Conservation (phyloP, 1,140 invertebrate genomes). For the Amphibalanus amphitrite region DNA sequence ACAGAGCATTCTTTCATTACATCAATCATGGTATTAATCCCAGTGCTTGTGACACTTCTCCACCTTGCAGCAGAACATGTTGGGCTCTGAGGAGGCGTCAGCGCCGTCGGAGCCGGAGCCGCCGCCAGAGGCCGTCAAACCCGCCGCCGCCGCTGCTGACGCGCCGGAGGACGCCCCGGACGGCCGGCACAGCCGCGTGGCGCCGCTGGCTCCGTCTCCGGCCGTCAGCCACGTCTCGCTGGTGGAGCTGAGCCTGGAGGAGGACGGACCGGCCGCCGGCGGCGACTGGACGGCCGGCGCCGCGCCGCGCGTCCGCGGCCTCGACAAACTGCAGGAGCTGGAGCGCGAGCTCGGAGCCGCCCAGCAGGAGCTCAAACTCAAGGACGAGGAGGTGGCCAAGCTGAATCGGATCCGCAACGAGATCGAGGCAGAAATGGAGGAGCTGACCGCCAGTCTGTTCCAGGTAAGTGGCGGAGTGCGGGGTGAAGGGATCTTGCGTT, state of each 20-base stretch:
- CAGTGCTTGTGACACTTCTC: too few species aligned
- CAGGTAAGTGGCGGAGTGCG: constrained; percentile 35
- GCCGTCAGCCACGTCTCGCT: not conserved
- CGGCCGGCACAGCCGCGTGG: not conserved
- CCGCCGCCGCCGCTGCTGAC: too few species aligned
- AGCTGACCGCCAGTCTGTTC: constrained; percentile 65
- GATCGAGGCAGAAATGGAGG: constrained; percentile 60
- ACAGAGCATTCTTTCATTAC: too few species aligned
- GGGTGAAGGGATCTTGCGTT: not conserved
- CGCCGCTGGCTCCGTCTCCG: not conserved
- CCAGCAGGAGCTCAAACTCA: constrained; percentile 46
- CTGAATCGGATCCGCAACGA: constrained; percentile 51
- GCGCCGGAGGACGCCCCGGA: not conserved
- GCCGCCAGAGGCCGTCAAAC: too few species aligned
- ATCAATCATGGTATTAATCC: too few species aligned
- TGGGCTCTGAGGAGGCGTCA: too few species aligned
- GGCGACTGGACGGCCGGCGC: not conserved
- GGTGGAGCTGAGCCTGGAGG: not conserved
- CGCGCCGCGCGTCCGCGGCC: not conserved
- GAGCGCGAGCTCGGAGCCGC: constrained; percentile 46
- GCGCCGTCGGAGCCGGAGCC: not conserved
- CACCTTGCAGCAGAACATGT: too few species aligned
- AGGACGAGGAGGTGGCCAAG: constrained; percentile 51
- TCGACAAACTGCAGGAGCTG: constrained; percentile 20
- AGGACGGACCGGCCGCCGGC: not conserved